Evolutionary conservation across 1,140 invertebrate species (phyloP), one percentile per base, ranked within the genome.

Genomic region (Atopsyche davidsoni): DNA sequence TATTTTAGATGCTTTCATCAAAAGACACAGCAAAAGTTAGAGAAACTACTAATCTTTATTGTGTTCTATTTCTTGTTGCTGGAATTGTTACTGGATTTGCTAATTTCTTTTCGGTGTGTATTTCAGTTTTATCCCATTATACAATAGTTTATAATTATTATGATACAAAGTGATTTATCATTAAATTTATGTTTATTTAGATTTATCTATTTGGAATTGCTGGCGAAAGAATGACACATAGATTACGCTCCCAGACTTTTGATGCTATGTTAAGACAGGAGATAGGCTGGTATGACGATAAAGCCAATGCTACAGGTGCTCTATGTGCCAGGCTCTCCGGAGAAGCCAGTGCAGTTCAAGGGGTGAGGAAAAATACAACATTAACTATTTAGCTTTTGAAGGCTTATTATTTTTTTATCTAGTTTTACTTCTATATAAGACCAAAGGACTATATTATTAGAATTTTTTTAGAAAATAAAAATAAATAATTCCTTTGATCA

Each of bases 311-410:
- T 4, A 78, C 80, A 0, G 83, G 84, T 3, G 78, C 80, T 23
- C 64, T 90, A 0, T 85, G 84, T 46, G 79, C 82, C 1, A 65
- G 79, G 17, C 67, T 90, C 1, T 85, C 86, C 2, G 78, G 79
- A 31, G 87, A 90, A 72, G 83, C 86, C 1, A 76, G 85, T 14
- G 73, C 79, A 10, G 80, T 90, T 0, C 85, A 89, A 75, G 83
- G 85, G 45, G 85, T 86, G 68, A 76, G 19, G 18, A 28, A 34
- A n/a, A n/a, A n/a, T n/a, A n/a, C n/a, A n/a, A n/a, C n/a, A n/a
- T n/a, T n/a, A n/a, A n/a, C n/a, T n/a, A n/a, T n/a, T n/a, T n/a
- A n/a, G n/a, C n/a, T n/a, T n/a, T n/a, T n/a, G n/a, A n/a, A n/a
- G n/a, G n/a, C n/a, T n/a, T n/a, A n/a, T n/a, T n/a, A n/a, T n/a